Evolutionary conservation across 2,113 vertebrate species (phyloP).

Genomic region (Lycaon pictus): DNA sequence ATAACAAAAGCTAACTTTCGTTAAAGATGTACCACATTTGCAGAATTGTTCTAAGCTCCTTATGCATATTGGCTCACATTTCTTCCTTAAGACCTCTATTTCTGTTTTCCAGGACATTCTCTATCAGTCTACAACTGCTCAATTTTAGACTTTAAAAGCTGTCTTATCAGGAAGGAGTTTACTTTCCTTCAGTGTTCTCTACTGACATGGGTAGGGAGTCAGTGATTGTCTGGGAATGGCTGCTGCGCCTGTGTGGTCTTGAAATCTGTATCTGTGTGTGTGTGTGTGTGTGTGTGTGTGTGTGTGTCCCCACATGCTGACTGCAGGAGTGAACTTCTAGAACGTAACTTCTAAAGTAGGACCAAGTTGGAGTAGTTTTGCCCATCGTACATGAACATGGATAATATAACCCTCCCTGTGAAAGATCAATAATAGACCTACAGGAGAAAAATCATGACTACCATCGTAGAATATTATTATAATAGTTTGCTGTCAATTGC

Average conservation of each 20-base stretch:
- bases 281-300: no score
- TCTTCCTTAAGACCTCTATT: neutral
- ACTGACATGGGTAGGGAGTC: neutral
- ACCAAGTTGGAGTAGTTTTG: neutral
- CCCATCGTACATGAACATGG: neutral
- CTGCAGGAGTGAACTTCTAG: neutral
- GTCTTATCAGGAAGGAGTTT: neutral
- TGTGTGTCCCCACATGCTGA: neutral
- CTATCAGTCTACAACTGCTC: neutral
- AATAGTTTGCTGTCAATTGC: neutral
- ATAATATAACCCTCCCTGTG: neutral
- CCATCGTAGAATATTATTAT: neutral
- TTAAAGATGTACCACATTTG: neutral
- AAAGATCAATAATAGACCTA: neutral
- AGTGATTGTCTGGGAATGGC: neutral
- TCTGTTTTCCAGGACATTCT: neutral
- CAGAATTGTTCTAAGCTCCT: neutral
- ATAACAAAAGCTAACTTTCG: neutral
- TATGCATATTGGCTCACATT: neutral
- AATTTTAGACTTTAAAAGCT: constrained; percentile 22
- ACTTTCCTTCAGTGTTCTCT: constrained; percentile 6
- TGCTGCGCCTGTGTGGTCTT: neutral
- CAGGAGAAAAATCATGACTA: neutral
- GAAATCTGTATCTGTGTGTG: neutral
- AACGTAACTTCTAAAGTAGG: neutral